A percentile compares a stretch with the other conserved stretches of the same genome.
Conservation (phyloP, 2,888 invertebrate species). For the Lacanobia oleracea region DNA sequence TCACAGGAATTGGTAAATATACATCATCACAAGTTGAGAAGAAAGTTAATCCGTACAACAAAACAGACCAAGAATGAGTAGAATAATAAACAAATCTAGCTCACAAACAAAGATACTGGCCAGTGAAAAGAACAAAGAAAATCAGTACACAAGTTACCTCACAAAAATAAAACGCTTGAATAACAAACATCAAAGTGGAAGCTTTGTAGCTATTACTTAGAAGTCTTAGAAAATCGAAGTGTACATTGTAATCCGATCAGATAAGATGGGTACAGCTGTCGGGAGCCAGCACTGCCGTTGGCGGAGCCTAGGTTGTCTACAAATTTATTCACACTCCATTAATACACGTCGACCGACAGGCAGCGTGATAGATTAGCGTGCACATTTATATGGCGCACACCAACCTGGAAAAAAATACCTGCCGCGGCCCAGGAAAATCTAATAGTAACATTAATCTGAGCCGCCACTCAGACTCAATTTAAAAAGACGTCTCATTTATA, state of each 20-base stretch:
- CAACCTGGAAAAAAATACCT: conserved; percentile 70
- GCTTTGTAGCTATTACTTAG: conserved; percentile 60
- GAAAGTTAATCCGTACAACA: conserved; percentile 12
- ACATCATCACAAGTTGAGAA: conserved; percentile 10
- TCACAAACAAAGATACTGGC: conserved; percentile 11
- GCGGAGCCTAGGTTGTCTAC: conserved; percentile 70
- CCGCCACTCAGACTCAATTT: conserved; percentile 60
- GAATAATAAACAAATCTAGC: conserved; percentile 31
- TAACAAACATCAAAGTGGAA: conserved; percentile 46
- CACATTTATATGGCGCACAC: conserved; percentile 74
- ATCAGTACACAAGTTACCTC: conserved; percentile 25
- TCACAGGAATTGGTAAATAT: conserved; percentile 17
- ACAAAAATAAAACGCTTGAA: conserved; percentile 49
- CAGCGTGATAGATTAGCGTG: conserved; percentile 81
- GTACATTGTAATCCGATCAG: conserved; percentile 58
- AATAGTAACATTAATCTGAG: conserved; percentile 59
- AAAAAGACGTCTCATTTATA: conserved; percentile 58
- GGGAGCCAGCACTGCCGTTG: conserved; percentile 24
- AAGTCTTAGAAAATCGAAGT: conserved; percentile 59
- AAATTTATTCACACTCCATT: conserved; percentile 85
- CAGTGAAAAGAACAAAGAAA: conserved; percentile 46
- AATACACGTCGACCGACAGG: conserved; percentile 80
- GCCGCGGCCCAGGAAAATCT: conserved; percentile 44
- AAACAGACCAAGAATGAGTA: conserved; percentile 9
- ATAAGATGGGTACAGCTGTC: conserved; percentile 62